These are phyloP conservation scores for Argyrosomus japonicus DNA, from an alignment of 2,113 vertebrate genomes.

Conservation along the genomic window DNA sequence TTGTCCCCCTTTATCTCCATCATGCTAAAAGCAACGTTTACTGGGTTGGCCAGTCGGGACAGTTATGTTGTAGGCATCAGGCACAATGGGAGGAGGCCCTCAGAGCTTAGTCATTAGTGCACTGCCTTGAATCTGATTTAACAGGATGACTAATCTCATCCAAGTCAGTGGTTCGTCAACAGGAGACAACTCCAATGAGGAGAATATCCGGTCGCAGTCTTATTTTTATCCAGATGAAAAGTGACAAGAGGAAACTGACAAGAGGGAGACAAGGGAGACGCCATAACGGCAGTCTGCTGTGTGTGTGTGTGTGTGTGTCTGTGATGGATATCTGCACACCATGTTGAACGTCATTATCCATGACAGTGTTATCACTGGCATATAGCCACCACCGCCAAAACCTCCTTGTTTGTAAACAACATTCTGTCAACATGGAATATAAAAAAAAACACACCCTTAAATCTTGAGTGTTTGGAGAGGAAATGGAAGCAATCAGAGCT, in stretches of 20 bases:
- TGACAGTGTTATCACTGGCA: constrained; percentile 57
- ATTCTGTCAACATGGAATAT: constrained; percentile 32
- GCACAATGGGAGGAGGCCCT: constrained; percentile 61
- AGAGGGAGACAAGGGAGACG: constrained; percentile 57
- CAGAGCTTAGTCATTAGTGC: constrained; percentile 79
- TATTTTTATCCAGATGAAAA: constrained; percentile 82
- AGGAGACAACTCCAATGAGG: constrained; percentile 75
- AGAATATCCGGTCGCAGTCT: constrained; percentile 78
- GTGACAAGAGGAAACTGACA: constrained; percentile 78
- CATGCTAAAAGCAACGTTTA: constrained; percentile 45
- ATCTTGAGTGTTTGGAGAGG: constrained; percentile 27
- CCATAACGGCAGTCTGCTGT: constrained; percentile 32
- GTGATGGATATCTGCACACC: constrained; percentile 66
- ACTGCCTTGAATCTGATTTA: constrained; percentile 81
- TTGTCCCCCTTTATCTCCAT: constrained; percentile 19
- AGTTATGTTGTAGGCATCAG: constrained; percentile 59
- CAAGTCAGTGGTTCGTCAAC: constrained; percentile 79
- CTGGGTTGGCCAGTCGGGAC: constrained; percentile 43
- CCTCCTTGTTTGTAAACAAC: constrained; percentile 61
- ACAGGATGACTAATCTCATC: constrained; percentile 83
- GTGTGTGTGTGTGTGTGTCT: constrained; percentile 9
- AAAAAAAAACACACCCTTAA: constrained; percentile 5
- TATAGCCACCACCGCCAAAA: constrained; percentile 43
- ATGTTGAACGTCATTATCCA: constrained; percentile 57
- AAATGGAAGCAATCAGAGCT: constrained; percentile 49